A percentile compares a stretch with the other conserved stretches of the same genome.
These are phyloP conservation scores for Falco columbarius DNA, from an alignment of 2,797 vertebrate species.

Conservation along the genomic window DNA sequence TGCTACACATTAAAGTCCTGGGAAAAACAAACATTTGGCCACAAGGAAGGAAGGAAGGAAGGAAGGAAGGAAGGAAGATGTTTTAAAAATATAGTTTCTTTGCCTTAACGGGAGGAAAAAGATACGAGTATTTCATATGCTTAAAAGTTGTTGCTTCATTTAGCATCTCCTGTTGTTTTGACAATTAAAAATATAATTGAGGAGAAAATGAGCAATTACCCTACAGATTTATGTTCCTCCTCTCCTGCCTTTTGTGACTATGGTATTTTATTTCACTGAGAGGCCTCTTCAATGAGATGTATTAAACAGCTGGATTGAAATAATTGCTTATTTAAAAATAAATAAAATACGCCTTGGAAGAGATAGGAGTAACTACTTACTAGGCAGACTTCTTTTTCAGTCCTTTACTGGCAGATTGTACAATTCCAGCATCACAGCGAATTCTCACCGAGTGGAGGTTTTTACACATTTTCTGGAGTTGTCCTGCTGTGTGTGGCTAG, in stretches of 20 bases:
- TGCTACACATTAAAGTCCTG: neutral
- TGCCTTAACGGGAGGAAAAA: neutral
- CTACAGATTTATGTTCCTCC: neutral
- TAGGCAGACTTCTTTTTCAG: neutral
- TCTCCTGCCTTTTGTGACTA: neutral
- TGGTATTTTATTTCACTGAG: neutral
- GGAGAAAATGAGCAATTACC: neutral
- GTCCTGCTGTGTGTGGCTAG: neutral
- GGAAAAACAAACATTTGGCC: neutral
- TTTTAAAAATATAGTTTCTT: neutral
- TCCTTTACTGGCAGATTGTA: neutral
- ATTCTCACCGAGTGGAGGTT: neutral
- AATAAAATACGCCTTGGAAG: neutral
- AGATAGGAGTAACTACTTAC: neutral
- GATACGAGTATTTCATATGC: neutral
- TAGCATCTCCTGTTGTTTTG: neutral
- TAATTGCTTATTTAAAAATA: neutral
- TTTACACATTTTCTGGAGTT: neutral
- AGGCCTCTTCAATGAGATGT: neutral
- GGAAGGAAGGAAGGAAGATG: neutral
- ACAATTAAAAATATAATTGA: neutral
- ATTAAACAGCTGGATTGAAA: neutral
- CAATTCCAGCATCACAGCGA: neutral
- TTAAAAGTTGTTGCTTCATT: neutral
- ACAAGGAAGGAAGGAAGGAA: no score